Conservation (phyloP, 2,888 invertebrate species). For the Galerucella calmariensis region DNA sequence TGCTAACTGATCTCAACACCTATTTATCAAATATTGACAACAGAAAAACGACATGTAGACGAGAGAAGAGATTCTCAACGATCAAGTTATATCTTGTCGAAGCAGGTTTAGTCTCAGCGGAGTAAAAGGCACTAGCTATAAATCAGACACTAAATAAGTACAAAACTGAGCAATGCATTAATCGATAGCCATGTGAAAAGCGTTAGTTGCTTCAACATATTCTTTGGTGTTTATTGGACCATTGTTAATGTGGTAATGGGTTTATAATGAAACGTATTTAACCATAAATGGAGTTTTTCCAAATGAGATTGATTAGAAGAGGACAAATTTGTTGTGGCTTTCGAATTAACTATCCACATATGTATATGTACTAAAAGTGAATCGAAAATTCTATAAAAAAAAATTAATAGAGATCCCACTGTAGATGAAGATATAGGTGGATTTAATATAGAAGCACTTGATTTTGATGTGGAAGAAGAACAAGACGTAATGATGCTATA, state of each 20-base stretch:
- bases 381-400: no score
- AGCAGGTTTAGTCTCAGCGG: slow-evolving; percentile 27
- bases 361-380: no score
- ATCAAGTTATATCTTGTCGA: slow-evolving; percentile 29
- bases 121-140: slow-evolving; percentile 26
- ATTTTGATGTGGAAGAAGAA: no score
- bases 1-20: not conserved
- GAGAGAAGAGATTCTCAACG: slow-evolving; percentile 21
- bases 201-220: slow-evolving; percentile 13
- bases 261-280: slow-evolving; percentile 8
- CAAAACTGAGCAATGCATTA: slow-evolving; percentile 31
- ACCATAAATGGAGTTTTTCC: not conserved
- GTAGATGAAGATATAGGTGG: no score
- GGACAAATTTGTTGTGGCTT: not conserved
- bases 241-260: slow-evolving; percentile 12
- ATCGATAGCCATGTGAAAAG: slow-evolving; percentile 32
- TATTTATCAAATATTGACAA: slow-evolving; percentile 28
- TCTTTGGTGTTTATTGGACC: slow-evolving; percentile 8
- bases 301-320: not conserved
- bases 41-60: slow-evolving; percentile 13
- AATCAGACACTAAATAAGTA: slow-evolving; percentile 32
- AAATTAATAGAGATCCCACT: no score
- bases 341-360: no score
- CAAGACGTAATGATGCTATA: no score
- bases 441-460: no score